A percentile compares a stretch with the other conserved stretches of the same genome.
Conservation (phyloP, 2,888 invertebrate species). For the Lasioglossum pauxillum region DNA sequence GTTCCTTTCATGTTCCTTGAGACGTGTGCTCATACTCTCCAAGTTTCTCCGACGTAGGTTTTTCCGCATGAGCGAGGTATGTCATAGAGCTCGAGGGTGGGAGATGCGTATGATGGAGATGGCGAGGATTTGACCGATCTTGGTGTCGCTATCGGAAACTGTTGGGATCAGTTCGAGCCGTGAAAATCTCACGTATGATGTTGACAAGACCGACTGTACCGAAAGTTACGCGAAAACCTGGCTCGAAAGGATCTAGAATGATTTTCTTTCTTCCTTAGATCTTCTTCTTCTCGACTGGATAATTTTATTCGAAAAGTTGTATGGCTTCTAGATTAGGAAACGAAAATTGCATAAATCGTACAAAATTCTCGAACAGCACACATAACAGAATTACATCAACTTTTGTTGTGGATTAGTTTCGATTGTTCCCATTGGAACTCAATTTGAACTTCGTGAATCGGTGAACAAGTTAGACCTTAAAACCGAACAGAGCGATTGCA, state of each 20-base stretch:
- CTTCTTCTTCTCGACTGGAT: neutral
- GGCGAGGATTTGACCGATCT: neutral
- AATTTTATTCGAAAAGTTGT: neutral
- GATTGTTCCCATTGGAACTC: neutral
- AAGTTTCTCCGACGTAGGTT: neutral
- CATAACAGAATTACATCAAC: neutral
- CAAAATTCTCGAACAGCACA: neutral
- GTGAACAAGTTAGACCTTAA: neutral
- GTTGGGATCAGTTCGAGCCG: neutral
- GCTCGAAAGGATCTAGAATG: neutral
- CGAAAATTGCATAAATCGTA: neutral
- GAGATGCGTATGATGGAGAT: neutral
- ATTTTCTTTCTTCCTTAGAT: neutral
- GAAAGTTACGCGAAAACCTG: neutral
- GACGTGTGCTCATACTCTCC: neutral
- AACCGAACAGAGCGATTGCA: neutral
- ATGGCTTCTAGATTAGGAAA: neutral
- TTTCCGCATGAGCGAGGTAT: neutral
- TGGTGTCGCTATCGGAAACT: neutral
- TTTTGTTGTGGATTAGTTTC: neutral
- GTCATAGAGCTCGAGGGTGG: neutral
- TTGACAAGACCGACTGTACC: neutral
- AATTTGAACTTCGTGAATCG: neutral
- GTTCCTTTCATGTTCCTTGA: neutral
- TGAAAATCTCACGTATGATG: neutral